A percentile compares a stretch with the other conserved stretches of the same genome.
Conservation (phyloP, 2,113 vertebrate genomes). For the Empidonax alnorum region DNA sequence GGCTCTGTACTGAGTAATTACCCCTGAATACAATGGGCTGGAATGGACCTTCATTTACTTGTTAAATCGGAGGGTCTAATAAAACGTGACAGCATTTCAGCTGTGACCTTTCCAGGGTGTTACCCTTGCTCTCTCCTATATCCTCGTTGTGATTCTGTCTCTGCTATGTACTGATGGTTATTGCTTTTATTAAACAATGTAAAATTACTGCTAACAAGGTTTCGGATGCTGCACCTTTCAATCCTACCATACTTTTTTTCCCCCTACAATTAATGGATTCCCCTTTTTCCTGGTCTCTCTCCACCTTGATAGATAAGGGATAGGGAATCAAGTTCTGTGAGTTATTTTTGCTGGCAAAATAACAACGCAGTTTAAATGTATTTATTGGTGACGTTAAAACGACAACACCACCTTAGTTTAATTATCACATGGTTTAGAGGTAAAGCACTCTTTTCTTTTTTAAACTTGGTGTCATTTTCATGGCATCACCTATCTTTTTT, state of each 20-base stretch:
- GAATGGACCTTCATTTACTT: slow-evolving; percentile 86
- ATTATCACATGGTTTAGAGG: neutral
- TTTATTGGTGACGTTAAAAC: slow-evolving; percentile 37
- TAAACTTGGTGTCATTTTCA: neutral
- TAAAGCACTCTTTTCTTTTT: neutral
- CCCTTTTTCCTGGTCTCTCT: neutral
- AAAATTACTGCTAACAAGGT: slow-evolving; percentile 17
- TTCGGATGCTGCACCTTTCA: slow-evolving; percentile 20
- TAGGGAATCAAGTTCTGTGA: neutral
- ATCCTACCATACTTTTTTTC: neutral
- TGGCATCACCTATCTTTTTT: neutral
- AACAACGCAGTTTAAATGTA: neutral
- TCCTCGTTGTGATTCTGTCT: slow-evolving; percentile 32
- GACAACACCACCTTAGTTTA: neutral
- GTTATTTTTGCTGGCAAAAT: slow-evolving; percentile 58
- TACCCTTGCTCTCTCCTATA: slow-evolving; percentile 38
- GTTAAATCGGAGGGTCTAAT: slow-evolving; percentile 76
- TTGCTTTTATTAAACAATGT: slow-evolving; percentile 53
- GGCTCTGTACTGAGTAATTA: slow-evolving; percentile 99
- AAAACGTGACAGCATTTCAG: slow-evolving; percentile 75
- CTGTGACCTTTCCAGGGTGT: slow-evolving; percentile 46
- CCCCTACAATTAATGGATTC: neutral
- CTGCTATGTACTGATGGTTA: slow-evolving; percentile 17
- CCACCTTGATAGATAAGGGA: neutral
- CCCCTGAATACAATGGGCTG: slow-evolving; percentile 82